Evolutionary conservation across 1,140 invertebrate species (phyloP), one percentile per base, ranked within the genome.

Genomic region (Caenorhabditis remanei): DNA sequence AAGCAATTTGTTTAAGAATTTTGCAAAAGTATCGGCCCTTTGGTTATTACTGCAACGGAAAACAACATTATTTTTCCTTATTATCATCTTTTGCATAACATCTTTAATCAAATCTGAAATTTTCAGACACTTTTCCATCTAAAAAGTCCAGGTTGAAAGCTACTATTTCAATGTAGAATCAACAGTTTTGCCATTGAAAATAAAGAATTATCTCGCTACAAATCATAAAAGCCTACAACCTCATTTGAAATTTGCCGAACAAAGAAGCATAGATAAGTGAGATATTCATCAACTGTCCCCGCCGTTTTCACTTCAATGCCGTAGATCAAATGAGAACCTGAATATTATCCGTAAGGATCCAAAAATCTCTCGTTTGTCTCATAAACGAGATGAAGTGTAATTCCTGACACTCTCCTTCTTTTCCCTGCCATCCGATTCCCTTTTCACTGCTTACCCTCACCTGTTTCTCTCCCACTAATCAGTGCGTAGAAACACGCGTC

Each of bases 271-370:
- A 79, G 71, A 79, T 79, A 50, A 79, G 46, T 11, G 21, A 79
- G 40, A 11, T 21, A 63, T 63, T 11, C n/a, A 32, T 58, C 56
- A 16, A 53, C 50, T 32, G 32, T 14, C 50, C 50, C 50, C 50
- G 40, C n/a, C n/a, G 0, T 41, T 79, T 79, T 79, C 71, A 48
- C 43, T 79, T 71, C 1, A 9, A 9, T 79, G 7, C 43, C 43
- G 71, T 50, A 50, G 46, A 79, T 79, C 71, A 50, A 50, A n/a
- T 40, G 4, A 79, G 71, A 79, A 79, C 71, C 71, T 79, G 71
- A 79, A 79, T 46, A 71, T 43, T 71, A 71, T 71, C 65, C 65
- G 65, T 48, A 79, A 79, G 71, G 40, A 41, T 79, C 40, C 71
- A 79, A 79, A 79, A 48, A 79, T 79, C 71, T 32, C 61, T 63